Evolutionary conservation across 2,888 invertebrate species (phyloP), one percentile per base, ranked within the genome.

Genomic region (Aethes cnicana): DNA sequence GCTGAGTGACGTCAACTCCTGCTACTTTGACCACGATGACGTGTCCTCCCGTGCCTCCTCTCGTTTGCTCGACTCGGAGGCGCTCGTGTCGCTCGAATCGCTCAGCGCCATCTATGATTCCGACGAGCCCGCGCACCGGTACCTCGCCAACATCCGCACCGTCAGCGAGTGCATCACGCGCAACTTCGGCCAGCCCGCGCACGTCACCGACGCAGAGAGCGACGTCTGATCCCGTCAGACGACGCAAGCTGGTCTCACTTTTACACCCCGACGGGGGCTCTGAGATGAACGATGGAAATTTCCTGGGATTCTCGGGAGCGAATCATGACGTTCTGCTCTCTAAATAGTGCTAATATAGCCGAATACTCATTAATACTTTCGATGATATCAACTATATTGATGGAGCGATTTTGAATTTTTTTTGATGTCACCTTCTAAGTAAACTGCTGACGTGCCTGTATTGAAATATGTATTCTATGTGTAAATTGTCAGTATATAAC

Each of bases 1-100:
- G 17, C 90, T 96, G 54, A 96, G 96, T 67, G 96, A 96, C 82
- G 95, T 96, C 41, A 96, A 96, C 84, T 95, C 95, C 5, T 93
- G 95, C 64, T 95, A 94, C 80, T 93, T 94, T 78, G 92, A 93
- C 69, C 87, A 92, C 63, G 92, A 96, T 72, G 95, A 95, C 59
- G 93, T 96, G 58, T 96, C 96, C 2, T 96, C 96, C 4, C 91
- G 96, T 56, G 96, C 96, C 23, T 96, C 95, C 14, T 95, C 96
- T 8, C 92, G 95, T 6, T 92, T 96, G 37, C 93, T 96, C 62
- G 95, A 95, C 77, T 94, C 94, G 1, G 94, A 94, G 69, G 94
- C 94, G 44, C 91, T 94, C 57, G 92, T 94, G 67, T 95, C 95
- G 53, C 88, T 95, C 37, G 95, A 95, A 79, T 95, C 95, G 9